A percentile compares a stretch with the other conserved stretches of the same genome.
Evolutionary conservation across 1,140 invertebrate genomes (phyloP).

Genomic region (Ylistrum balloti): DNA sequence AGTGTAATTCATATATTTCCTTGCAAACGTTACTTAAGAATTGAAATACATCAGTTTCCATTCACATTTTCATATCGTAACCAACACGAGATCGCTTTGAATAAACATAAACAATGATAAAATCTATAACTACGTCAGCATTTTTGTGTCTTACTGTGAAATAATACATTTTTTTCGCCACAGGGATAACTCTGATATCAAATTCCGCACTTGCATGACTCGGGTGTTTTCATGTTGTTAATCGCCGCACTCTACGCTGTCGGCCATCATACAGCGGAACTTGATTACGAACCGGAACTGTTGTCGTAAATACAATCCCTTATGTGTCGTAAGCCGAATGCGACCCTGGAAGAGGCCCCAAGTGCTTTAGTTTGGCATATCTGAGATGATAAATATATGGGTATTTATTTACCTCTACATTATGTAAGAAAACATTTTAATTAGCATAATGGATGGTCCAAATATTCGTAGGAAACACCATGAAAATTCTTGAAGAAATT

Average conservation of each 20-base stretch:
- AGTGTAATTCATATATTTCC: too few relatives aligned
- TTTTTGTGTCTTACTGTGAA: background rate
- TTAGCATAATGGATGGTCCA: too few relatives aligned
- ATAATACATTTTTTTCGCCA: background rate
- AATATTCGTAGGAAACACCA: background rate
- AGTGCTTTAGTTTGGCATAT: background rate
- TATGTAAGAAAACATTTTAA: background rate
- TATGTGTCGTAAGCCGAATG: too few relatives aligned
- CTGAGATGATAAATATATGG: background rate
- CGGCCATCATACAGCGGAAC: background rate
- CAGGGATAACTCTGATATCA: background rate
- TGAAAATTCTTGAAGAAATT: too few relatives aligned
- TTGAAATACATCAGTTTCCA: too few relatives aligned
- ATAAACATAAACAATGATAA: conserved; percentile 14
- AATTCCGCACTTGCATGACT: conserved; percentile 38
- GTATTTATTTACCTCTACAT: background rate
- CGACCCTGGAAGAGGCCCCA: too few relatives aligned
- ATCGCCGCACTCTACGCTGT: background rate
- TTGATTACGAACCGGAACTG: conserved; percentile 15
- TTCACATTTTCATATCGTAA: too few relatives aligned
- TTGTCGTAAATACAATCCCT: conserved; percentile 24
- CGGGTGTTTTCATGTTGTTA: conserved; percentile 17
- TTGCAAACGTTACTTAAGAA: too few relatives aligned
- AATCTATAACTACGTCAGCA: background rate
- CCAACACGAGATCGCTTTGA: too few relatives aligned